Evolutionary conservation across 2,888 invertebrate genomes (phyloP).

Genomic region (Hydriomena furcata): DNA sequence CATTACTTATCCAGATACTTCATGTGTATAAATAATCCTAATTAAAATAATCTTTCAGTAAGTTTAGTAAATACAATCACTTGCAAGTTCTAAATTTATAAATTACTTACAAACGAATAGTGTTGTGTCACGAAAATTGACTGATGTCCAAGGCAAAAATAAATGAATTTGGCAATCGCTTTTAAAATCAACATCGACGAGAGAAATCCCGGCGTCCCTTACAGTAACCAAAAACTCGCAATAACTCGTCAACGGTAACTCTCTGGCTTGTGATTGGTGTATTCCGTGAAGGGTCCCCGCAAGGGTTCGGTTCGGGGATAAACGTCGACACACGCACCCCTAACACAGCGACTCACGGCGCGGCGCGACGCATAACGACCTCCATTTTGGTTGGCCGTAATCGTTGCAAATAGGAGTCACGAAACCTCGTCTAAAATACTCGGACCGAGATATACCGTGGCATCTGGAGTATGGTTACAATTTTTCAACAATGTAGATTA

Average conservation of each 20-base stretch:
- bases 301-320: constrained; percentile 36
- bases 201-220: constrained; percentile 19
- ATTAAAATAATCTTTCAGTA: no score
- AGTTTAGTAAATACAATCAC: no score
- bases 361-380: constrained; percentile 39
- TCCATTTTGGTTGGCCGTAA: constrained; percentile 52
- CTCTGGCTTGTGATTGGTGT: constrained; percentile 42
- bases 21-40: no score
- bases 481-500: constrained; percentile 11
- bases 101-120: no score
- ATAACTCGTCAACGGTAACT: constrained; percentile 32
- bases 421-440: constrained; percentile 13
- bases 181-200: constrained; percentile 19
- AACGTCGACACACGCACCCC: constrained; percentile 35
- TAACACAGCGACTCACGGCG: constrained; percentile 30
- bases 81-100: no score
- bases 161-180: constrained; percentile 31
- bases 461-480: constrained; percentile 13
- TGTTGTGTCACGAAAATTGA: constrained; percentile 21
- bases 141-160: constrained; percentile 20
- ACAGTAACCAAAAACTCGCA: constrained; percentile 31
- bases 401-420: constrained; percentile 30
- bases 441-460: not conserved
- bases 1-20: no score
- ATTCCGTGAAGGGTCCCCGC: constrained; percentile 44